These are phyloP conservation scores for Xyliphius kryptos DNA, from an alignment of 2,113 vertebrate genomes.

Conservation along the genomic window DNA sequence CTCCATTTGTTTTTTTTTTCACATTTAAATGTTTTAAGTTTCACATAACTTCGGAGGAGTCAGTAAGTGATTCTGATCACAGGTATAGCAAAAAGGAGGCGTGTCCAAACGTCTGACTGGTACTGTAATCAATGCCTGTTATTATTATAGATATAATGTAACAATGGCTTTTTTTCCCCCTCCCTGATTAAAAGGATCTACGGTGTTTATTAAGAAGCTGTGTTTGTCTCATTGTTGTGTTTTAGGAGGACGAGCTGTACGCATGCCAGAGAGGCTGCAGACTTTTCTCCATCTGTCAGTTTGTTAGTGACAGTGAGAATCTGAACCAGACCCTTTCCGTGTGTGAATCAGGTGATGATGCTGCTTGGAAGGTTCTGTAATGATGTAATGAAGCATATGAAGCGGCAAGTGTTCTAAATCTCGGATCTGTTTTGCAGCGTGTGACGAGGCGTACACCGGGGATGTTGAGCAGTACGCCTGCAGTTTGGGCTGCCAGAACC, in stretches of 20 bases:
- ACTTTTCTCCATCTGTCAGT: conserved; percentile 96
- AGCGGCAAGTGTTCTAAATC: background rate
- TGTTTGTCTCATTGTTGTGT: conserved; percentile 17
- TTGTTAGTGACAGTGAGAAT: conserved; percentile 84
- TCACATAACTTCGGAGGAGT: no score
- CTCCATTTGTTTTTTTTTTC: no score
- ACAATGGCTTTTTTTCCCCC: no score
- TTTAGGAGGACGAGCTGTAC: conserved; percentile 86
- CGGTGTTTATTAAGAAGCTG: no score
- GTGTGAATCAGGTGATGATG: conserved; percentile 82
- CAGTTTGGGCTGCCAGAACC: conserved; percentile 88
- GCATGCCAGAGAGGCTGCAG: conserved; percentile 95
- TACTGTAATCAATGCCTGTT: no score
- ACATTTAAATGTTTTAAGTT: no score
- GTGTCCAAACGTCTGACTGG: no score
- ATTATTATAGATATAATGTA: no score
- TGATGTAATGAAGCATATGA: background rate
- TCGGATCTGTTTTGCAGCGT: conserved; percentile 65
- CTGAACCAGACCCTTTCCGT: conserved; percentile 87
- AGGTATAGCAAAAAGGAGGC: no score
- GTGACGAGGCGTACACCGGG: conserved; percentile 85
- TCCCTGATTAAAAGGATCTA: no score
- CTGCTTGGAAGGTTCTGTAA: background rate
- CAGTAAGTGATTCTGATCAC: no score
- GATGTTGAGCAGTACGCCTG: conserved; percentile 89